Evolutionary conservation across 2,888 invertebrate species (phyloP).

Genomic region (Galerucella nymphaeae): DNA sequence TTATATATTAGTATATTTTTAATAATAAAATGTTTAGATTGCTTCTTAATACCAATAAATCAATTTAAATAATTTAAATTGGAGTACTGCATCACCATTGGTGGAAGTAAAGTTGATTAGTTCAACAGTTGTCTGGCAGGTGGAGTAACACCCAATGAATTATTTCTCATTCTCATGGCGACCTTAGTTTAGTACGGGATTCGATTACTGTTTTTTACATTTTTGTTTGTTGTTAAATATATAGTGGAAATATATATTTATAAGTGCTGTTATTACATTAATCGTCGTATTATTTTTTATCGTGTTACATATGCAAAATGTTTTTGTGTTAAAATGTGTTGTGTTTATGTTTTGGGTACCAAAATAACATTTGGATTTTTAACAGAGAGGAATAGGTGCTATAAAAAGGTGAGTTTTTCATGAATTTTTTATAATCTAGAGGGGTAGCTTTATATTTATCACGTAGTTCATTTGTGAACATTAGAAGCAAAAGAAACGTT

Average conservation of each 20-base stretch:
- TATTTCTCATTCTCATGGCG: constrained; percentile 53
- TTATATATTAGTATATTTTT: background rate
- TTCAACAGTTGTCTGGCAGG: constrained; percentile 59
- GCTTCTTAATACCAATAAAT: background rate
- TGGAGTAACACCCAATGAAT: constrained; percentile 52
- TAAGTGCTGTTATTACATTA: constrained; percentile 40
- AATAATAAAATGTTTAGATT: background rate
- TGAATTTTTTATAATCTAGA: constrained; percentile 13
- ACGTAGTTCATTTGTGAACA: background rate
- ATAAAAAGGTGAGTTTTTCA: constrained; percentile 47
- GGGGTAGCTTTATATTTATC: background rate
- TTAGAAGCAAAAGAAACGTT: background rate
- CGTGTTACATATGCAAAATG: constrained; percentile 51
- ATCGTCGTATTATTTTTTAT: constrained; percentile 37
- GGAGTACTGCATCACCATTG: constrained; percentile 22
- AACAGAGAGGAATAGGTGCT: constrained; percentile 45
- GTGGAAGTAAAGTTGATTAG: constrained; percentile 51
- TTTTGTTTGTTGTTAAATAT: constrained; percentile 50
- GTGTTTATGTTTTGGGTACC: constrained; percentile 58
- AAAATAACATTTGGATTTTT: constrained; percentile 56
- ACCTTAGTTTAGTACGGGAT: constrained; percentile 48
- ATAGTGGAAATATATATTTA: constrained; percentile 44
- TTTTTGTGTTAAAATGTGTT: constrained; percentile 58
- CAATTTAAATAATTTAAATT: constrained; percentile 19
- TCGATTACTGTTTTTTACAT: constrained; percentile 44